Evolutionary conservation across 2,888 invertebrate species (phyloP).

Genomic region (Tachina fera): DNA sequence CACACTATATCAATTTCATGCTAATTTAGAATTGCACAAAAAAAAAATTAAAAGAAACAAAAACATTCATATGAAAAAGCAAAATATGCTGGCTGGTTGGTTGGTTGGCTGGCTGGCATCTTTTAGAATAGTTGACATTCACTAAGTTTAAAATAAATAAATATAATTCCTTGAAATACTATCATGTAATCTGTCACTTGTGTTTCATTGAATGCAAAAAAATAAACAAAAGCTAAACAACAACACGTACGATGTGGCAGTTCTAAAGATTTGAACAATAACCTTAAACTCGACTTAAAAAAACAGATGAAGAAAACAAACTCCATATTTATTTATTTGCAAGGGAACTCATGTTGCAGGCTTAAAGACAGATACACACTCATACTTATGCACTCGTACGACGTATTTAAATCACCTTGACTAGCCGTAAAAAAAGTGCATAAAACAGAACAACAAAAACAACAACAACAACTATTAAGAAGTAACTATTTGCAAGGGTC

Average conservation of each 20-base stretch:
- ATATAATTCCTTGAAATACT: constrained; percentile 70
- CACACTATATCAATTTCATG: constrained; percentile 63
- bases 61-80: background rate
- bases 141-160: constrained; percentile 52
- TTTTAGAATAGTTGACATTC: constrained; percentile 63
- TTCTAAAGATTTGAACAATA: constrained; percentile 54
- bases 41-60: constrained; percentile 8
- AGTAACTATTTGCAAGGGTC: constrained; percentile 7
- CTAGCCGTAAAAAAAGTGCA: constrained; percentile 38
- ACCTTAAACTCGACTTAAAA: constrained; percentile 57
- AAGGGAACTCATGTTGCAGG: constrained; percentile 8
- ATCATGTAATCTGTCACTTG: constrained; percentile 72
- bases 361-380: constrained; percentile 22
- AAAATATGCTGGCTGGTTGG: constrained; percentile 49
- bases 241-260: constrained; percentile 50
- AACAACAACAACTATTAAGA: background rate
- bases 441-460: background rate
- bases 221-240: constrained; percentile 9
- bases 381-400: too few species aligned
- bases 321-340: constrained; percentile 38
- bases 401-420: constrained; percentile 64
- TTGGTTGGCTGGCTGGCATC: constrained; percentile 46
- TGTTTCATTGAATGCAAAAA: constrained; percentile 52
- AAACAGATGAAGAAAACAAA: constrained; percentile 13
- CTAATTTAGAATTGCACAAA: constrained; percentile 60